Conservation (phyloP, 2,888 invertebrate genomes). For the Drosophila ochracea region DNA sequence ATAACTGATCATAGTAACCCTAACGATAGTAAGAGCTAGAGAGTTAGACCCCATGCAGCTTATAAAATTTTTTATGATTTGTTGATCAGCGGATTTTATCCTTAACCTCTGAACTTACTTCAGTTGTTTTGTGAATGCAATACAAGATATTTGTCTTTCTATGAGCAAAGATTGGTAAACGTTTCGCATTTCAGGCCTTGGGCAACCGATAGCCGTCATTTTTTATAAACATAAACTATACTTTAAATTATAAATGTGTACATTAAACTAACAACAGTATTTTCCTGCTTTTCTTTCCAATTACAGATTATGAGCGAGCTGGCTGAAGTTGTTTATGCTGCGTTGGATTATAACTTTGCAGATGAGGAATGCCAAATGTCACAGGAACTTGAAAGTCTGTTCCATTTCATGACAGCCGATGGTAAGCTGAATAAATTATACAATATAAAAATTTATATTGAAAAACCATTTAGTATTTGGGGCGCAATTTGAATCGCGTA, state of each 20-base stretch:
- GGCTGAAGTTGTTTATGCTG: conserved; percentile 94
- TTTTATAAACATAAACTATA: background rate
- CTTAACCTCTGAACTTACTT: conserved; percentile 42
- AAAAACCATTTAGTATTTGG: background rate
- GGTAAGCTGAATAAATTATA: conserved; percentile 85
- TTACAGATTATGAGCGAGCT: conserved; percentile 92
- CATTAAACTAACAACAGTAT: background rate
- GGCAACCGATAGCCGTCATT: background rate
- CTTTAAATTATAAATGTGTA: conserved; percentile 1
- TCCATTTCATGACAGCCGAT: conserved; percentile 93
- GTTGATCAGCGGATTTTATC: conserved; percentile 30
- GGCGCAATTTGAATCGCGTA: background rate
- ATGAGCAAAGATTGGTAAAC: background rate
- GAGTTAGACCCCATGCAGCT: conserved; percentile 5
- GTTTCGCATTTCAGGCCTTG: background rate
- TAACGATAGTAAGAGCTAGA: conserved; percentile 14
- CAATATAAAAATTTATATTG: background rate
- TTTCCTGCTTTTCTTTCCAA: conserved; percentile 51
- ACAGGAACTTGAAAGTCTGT: conserved; percentile 93
- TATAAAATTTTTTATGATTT: conserved; percentile 4
- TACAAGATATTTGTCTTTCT: background rate
- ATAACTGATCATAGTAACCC: conserved; percentile 24
- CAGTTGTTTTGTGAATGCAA: background rate
- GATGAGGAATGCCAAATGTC: conserved; percentile 95
- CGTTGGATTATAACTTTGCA: conserved; percentile 94